Evolutionary conservation across 2,888 invertebrate species (phyloP).

Genomic region (Drosophila anomelani): DNA sequence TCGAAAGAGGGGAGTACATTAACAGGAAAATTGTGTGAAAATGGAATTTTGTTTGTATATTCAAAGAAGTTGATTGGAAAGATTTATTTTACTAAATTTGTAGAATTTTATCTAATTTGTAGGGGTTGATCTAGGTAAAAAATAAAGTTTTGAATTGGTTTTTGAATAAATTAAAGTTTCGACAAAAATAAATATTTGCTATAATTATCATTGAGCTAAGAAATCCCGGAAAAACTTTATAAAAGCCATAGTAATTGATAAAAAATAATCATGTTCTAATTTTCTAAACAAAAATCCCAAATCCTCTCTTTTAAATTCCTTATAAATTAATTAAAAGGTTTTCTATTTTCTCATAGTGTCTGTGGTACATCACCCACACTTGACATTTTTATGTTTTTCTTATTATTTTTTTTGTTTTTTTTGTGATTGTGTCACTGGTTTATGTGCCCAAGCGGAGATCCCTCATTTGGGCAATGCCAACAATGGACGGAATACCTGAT

Average conservation of each 20-base stretch:
- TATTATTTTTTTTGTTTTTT: background rate
- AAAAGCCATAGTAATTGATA: background rate
- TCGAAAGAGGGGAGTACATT: background rate
- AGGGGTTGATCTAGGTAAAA: too few relatives aligned
- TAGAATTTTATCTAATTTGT: background rate
- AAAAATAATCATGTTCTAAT: background rate
- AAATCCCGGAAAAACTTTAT: background rate
- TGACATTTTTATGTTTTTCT: slow-evolving; percentile 23
- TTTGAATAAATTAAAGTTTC: background rate
- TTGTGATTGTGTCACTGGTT: slow-evolving; percentile 32
- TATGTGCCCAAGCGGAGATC: slow-evolving; percentile 35
- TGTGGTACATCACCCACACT: background rate
- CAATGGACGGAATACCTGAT: slow-evolving; percentile 48
- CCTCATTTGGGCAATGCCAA: slow-evolving; percentile 45
- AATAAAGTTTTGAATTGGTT: background rate
- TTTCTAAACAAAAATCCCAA: background rate
- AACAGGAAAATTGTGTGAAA: background rate
- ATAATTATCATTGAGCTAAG: background rate
- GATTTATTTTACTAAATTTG: background rate
- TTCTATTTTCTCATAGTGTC: slow-evolving; percentile 1
- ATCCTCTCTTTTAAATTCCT: background rate
- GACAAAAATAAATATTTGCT: background rate
- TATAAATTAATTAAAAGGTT: background rate
- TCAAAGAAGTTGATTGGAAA: background rate
- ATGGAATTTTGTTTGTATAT: background rate